Evolutionary conservation across 2,888 invertebrate genomes (phyloP), one percentile per base, ranked within the genome.

Genomic region (Petrophora chlorosata): DNA sequence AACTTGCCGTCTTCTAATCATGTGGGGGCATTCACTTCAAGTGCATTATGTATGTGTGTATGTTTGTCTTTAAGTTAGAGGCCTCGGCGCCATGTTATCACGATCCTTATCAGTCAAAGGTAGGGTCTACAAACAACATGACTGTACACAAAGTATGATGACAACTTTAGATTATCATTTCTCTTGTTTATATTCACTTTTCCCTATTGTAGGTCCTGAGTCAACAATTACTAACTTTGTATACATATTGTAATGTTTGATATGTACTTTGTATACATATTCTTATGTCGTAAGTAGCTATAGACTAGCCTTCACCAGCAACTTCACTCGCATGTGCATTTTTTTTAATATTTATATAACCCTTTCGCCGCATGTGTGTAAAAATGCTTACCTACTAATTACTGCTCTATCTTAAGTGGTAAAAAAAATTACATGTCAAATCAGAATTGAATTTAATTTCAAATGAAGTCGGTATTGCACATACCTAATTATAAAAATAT

Each of bases 21-120:
- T 29, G 9, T 39, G 22, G 12, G 22, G 33, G 1, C 38, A 13
- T 33, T 33, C 13, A 32, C 26, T 14, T 26, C 15, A 28, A 47
- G 34, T 35, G 40, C 26, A 43, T 23, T n/a, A 43, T 17, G 30
- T 15, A 15, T 19, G 39, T 13, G 25, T 34, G 22, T 10, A 25
- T 14, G 28, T 32, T 8, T 41, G 36, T 42, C 9, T 45, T 45
- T 15, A 23, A 26, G 47, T 47, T 53, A 40, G 51, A 56, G n/a
- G 57, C 55, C 55, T 61, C 56, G 77, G 78, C 78, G 75, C 78
- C 72, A 52, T 34, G 34, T 47, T 39, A 47, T 29, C 15, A 10
- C 22, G 2, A 15, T 7, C 16, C 10, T 84, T 87, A 87, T 87
- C 87, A 80, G 85, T 84, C 86, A 85, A 79, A 82, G 80, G 81